These are phyloP conservation scores for Cacoxenus indagator DNA, from an alignment of 2,888 invertebrate species.

Conservation along the genomic window DNA sequence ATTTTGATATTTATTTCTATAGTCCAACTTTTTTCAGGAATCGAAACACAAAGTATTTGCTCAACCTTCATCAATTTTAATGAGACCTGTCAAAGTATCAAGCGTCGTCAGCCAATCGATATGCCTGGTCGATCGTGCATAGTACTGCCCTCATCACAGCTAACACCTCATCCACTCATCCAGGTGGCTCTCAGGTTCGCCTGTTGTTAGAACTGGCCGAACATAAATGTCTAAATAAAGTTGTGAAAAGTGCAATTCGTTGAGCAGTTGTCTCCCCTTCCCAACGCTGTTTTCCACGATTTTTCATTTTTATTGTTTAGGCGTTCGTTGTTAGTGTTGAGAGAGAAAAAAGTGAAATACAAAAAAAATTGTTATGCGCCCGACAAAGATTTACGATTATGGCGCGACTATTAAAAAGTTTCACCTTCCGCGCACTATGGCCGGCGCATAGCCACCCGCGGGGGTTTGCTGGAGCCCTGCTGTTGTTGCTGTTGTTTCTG, in stretches of 20 bases:
- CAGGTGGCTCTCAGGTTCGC: too few relatives aligned
- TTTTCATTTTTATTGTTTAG: constrained; percentile 20
- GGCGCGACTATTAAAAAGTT: constrained; percentile 68
- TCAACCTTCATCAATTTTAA: too few relatives aligned
- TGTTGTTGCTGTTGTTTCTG: not conserved
- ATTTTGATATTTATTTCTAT: too few relatives aligned
- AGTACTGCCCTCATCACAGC: not conserved
- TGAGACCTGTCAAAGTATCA: constrained; percentile 25
- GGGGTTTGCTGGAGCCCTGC: not conserved
- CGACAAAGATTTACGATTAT: constrained; percentile 68
- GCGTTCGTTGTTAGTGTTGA: not conserved
- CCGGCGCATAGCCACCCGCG: constrained; percentile 24
- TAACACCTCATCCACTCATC: too few relatives aligned
- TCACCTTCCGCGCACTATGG: constrained; percentile 56
- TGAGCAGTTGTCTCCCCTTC: constrained; percentile 4
- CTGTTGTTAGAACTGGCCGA: not conserved
- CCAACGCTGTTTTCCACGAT: constrained; percentile 7
- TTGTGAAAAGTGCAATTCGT: constrained; percentile 51
- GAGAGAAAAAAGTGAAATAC: too few relatives aligned
- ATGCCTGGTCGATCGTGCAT: not conserved
- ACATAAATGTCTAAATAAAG: constrained; percentile 50
- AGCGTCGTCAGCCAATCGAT: not conserved
- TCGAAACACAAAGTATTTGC: too few relatives aligned
- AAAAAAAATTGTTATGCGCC: constrained; percentile 42
- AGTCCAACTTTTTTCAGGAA: too few relatives aligned